These are phyloP conservation scores for Hylia prasina DNA, from an alignment of 2,113 vertebrate species.

Conservation along the genomic window DNA sequence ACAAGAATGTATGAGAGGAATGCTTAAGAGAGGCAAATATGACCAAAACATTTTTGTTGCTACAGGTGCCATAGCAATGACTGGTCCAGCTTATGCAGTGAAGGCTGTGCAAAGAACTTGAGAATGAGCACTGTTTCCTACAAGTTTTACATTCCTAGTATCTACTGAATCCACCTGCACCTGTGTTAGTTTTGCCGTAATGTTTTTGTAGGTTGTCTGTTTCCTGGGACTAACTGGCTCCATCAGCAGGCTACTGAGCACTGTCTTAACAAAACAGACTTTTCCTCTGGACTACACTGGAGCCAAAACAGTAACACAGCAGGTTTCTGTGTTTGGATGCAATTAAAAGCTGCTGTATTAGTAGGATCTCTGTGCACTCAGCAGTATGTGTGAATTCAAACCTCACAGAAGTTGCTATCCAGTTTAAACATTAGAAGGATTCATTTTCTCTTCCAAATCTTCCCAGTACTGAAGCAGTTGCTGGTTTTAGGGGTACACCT, in stretches of 20 bases:
- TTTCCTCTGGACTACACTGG: not conserved
- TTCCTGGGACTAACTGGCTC: not conserved
- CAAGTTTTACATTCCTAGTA: not conserved
- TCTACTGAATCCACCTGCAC: not conserved
- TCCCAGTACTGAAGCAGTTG: not conserved
- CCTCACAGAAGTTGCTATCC: not conserved
- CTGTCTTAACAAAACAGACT: not conserved
- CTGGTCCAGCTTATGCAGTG: not conserved
- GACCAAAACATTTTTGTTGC: not conserved
- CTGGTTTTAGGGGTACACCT: not conserved
- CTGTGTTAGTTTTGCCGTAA: not conserved
- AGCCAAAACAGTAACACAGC: not conserved
- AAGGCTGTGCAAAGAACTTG: not conserved
- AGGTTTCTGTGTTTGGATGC: not conserved
- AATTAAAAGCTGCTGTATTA: not conserved
- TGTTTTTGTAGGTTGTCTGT: not conserved
- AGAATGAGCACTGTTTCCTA: not conserved
- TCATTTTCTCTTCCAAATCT: not conserved
- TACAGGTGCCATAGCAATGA: not conserved
- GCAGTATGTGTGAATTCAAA: not conserved
- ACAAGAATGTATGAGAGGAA: not conserved
- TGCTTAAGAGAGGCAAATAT: not conserved
- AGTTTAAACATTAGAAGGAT: not conserved
- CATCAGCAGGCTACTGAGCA: not conserved
- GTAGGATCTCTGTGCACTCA: not conserved